Conservation (phyloP, 2,888 invertebrate genomes). For the Lathronympha strigana region DNA sequence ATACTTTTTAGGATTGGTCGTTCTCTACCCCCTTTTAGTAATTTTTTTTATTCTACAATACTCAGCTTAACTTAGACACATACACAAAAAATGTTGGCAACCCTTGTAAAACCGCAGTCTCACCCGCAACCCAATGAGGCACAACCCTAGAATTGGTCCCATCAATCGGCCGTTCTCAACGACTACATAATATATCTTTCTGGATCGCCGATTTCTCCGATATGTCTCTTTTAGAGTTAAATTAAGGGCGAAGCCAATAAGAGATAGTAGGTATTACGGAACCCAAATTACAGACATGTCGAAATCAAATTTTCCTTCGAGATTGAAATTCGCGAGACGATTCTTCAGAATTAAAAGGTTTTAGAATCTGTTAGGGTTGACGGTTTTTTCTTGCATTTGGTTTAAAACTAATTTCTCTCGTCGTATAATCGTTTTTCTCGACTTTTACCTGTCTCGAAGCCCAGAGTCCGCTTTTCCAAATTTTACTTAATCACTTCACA, state of each 20-base stretch:
- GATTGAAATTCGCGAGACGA: constrained; percentile 26
- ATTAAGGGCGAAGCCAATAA: constrained; percentile 77
- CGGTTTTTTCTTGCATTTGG: neutral
- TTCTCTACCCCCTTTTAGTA: no score
- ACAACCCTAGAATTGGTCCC: constrained; percentile 62
- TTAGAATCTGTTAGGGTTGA: constrained; percentile 8
- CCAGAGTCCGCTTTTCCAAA: neutral
- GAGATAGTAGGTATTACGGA: constrained; percentile 62
- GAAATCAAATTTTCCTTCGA: constrained; percentile 46
- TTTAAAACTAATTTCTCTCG: neutral
- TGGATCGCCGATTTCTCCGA: constrained; percentile 66
- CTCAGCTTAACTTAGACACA: constrained; percentile 5
- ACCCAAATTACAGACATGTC: constrained; percentile 57
- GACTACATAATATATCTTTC: constrained; percentile 73
- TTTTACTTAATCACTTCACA: no score
- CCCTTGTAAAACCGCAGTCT: constrained; percentile 56
- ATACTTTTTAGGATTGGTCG: no score
- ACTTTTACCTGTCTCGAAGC: neutral
- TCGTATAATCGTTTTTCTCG: neutral
- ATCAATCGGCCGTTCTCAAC: constrained; percentile 68
- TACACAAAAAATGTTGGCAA: constrained; percentile 16
- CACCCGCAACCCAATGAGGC: constrained; percentile 66
- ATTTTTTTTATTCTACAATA: neutral
- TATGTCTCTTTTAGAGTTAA: constrained; percentile 77
- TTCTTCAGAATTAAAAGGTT: constrained; percentile 31